Conservation (phyloP, 2,888 invertebrate species). For the Gandaritis pyraliata region DNA sequence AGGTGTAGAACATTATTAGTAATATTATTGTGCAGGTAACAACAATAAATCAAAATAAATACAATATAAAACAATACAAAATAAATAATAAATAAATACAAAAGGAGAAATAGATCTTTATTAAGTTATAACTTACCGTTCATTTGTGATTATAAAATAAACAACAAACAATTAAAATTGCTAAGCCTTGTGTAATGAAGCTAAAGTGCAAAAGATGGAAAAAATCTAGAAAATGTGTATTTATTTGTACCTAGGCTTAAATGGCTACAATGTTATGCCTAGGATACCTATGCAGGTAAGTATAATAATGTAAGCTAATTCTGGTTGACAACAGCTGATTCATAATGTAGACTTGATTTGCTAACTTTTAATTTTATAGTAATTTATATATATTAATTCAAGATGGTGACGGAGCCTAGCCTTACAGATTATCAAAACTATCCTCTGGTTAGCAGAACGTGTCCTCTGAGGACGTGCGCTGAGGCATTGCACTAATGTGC, state of each 20-base stretch:
- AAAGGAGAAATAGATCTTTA: not conserved
- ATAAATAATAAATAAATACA: not conserved
- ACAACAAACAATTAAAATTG: conserved; percentile 32
- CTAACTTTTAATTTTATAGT: too few species aligned
- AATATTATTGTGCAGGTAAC: too few species aligned
- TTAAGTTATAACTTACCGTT: conserved; percentile 18
- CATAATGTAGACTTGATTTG: not conserved
- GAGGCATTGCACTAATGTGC: too few species aligned
- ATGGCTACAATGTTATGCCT: conserved; percentile 3
- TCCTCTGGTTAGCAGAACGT: too few species aligned
- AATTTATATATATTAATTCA: too few species aligned
- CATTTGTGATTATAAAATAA: conserved; percentile 9
- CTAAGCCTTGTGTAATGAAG: conserved; percentile 37
- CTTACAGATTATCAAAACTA: too few species aligned
- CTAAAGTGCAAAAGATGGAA: conserved; percentile 8
- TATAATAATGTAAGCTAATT: not conserved
- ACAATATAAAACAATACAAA: too few species aligned
- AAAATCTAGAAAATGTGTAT: conserved; percentile 30
- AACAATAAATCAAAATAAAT: too few species aligned
- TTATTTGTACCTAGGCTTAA: conserved; percentile 8
- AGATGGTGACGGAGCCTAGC: too few species aligned
- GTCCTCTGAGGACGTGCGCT: too few species aligned
- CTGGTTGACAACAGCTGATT: conserved; percentile 7
- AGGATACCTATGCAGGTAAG: not conserved
- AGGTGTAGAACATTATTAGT: too few species aligned